Conservation (phyloP, 2,113 vertebrate species). For the Nicator chloris region DNA sequence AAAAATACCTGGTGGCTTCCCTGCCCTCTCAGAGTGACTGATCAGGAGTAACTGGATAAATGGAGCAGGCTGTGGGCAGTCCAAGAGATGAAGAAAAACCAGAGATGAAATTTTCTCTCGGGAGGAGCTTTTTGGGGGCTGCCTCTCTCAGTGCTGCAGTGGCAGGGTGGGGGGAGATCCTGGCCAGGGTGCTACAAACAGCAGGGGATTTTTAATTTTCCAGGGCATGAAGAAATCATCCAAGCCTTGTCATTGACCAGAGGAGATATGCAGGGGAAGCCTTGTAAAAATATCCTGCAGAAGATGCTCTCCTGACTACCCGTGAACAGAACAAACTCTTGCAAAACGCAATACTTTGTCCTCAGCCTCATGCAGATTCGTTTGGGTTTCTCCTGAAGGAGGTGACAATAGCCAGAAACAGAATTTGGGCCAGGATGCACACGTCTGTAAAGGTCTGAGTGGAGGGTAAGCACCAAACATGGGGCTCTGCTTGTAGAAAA, state of each 20-base stretch:
- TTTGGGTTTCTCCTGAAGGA: background rate
- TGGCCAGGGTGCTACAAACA: background rate
- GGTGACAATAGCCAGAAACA: background rate
- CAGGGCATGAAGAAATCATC: background rate
- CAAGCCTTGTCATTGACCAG: background rate
- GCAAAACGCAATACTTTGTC: background rate
- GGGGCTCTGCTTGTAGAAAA: background rate
- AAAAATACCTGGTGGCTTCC: background rate
- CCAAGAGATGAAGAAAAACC: background rate
- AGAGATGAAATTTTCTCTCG: background rate
- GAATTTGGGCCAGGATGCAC: background rate
- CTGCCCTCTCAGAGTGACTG: background rate
- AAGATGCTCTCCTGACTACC: accelerated
- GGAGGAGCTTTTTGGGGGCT: background rate
- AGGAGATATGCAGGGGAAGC: background rate
- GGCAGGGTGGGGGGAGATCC: background rate
- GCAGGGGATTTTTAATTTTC: background rate
- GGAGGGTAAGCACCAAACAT: background rate
- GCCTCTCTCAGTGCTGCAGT: background rate
- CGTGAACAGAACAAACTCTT: background rate
- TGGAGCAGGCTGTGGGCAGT: background rate
- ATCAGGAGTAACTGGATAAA: background rate
- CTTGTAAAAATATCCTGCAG: background rate
- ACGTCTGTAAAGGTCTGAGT: background rate
- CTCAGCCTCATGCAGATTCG: background rate